phyloP scores from a whole-genome alignment of 53 echinoderm and acorn worm species.

The Echinarachnius parma region DNA sequence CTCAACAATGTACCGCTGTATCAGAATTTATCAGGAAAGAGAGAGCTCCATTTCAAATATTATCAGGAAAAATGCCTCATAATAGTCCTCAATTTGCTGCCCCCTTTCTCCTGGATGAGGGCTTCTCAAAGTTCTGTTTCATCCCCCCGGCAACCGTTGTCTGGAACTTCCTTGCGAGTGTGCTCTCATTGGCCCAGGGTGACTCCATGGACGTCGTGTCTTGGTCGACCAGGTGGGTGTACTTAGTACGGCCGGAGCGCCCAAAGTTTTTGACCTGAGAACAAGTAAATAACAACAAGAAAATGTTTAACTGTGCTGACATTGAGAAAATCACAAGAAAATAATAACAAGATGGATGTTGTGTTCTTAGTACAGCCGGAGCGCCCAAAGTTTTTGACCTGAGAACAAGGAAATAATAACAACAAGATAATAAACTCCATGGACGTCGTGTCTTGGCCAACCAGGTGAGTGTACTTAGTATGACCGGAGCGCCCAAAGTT shows the following conservation, averaged over 20 bases:
- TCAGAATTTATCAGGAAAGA: too few relatives aligned
- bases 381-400: constrained; percentile 98
- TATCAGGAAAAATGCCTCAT: too few relatives aligned
- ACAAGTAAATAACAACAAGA: too few relatives aligned
- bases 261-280: constrained; percentile 96
- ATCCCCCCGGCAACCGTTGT: constrained; percentile 66
- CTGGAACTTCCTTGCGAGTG: constrained; percentile 82
- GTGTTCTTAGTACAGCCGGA: constrained; percentile 97
- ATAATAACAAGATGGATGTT: too few relatives aligned
- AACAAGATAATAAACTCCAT: constrained; percentile 40
- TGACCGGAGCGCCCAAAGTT: constrained; percentile 97
- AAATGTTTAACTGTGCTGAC: too few relatives aligned
- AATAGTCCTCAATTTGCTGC: neutral
- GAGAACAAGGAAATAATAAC: neutral
- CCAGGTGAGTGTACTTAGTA: constrained; percentile 95
- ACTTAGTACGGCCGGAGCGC: constrained; percentile 92
- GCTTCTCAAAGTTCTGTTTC: constrained; percentile 88
- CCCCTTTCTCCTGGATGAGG: constrained; percentile 48
- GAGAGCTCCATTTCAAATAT: too few relatives aligned
- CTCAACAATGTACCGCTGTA: too few relatives aligned
- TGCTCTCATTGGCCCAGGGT: constrained; percentile 75
- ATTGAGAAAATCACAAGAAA: too few relatives aligned
- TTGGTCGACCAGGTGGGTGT: constrained; percentile 94
- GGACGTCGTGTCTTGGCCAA: constrained; percentile 90
- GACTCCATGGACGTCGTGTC: constrained; percentile 90